These are phyloP conservation scores for Drosophila leonis DNA, from an alignment of 2,888 invertebrate genomes.

Conservation along the genomic window DNA sequence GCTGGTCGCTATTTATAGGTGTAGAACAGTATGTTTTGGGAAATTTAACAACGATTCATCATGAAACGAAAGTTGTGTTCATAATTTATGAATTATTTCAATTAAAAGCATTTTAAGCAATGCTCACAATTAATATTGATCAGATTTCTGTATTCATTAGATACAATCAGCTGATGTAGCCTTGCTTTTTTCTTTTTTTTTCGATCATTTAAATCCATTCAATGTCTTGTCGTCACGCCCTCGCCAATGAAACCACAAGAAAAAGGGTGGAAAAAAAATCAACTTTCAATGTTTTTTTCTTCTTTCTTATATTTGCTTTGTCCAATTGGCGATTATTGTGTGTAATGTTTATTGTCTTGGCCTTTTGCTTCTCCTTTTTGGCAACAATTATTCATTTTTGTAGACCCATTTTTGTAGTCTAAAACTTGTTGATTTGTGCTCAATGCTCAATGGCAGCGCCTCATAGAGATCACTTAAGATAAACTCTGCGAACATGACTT, in stretches of 20 bases:
- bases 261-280: constrained; percentile 31
- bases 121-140: constrained; percentile 21
- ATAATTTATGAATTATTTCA: constrained; percentile 46
- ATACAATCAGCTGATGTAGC: constrained; percentile 46
- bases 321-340: constrained; percentile 59
- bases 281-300: constrained; percentile 46
- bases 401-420: constrained; percentile 43
- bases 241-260: constrained; percentile 31
- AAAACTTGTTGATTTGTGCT: constrained; percentile 20
- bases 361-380: constrained; percentile 18
- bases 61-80: not conserved
- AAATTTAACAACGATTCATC: not conserved
- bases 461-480: constrained; percentile 40
- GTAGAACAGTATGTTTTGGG: not conserved
- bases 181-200: constrained; percentile 37
- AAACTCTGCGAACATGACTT: constrained; percentile 18
- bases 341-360: constrained; percentile 56
- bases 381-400: constrained; percentile 43
- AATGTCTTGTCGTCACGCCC: constrained; percentile 79
- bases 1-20: not conserved
- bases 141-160: constrained; percentile 34
- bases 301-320: constrained; percentile 24
- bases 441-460: constrained; percentile 46
- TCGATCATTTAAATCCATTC: constrained; percentile 47
- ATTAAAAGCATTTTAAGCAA: constrained; percentile 43